phyloP scores from a whole-genome alignment of 2,113 vertebrate species.

The Chroicocephalus ridibundus region DNA sequence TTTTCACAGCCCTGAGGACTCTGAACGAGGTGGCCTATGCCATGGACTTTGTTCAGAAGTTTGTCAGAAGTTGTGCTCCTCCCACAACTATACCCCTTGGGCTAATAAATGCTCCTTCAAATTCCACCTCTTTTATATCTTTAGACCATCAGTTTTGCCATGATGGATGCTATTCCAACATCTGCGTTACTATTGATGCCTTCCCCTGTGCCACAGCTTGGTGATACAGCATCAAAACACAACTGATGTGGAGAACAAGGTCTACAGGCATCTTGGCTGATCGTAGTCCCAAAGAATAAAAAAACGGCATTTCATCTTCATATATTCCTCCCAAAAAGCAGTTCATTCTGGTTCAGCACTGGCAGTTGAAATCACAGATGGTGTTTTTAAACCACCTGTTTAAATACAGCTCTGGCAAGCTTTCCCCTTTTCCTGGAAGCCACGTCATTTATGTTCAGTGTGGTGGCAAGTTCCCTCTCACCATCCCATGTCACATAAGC shows the following conservation, averaged over 20 bases:
- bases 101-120: neutral
- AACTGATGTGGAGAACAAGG: neutral
- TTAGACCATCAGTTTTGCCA: neutral
- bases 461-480: neutral
- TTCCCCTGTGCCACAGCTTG: neutral
- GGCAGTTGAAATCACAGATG: constrained; percentile 40
- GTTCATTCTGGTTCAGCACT: neutral
- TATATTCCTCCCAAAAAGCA: neutral
- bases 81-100: neutral
- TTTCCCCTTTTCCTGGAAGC: neutral
- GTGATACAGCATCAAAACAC: neutral
- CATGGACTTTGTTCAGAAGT: neutral
- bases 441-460: neutral
- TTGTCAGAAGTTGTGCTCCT: neutral
- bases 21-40: neutral
- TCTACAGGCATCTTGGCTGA: neutral
- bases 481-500: neutral
- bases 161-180: neutral
- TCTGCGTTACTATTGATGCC: neutral
- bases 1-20: neutral
- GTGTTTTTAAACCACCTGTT: constrained; percentile 38
- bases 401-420: constrained; percentile 10
- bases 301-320: neutral
- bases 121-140: neutral
- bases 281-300: neutral